Evolutionary conservation across 2,888 invertebrate genomes (phyloP).

Genomic region (Ennomos quercinarius): DNA sequence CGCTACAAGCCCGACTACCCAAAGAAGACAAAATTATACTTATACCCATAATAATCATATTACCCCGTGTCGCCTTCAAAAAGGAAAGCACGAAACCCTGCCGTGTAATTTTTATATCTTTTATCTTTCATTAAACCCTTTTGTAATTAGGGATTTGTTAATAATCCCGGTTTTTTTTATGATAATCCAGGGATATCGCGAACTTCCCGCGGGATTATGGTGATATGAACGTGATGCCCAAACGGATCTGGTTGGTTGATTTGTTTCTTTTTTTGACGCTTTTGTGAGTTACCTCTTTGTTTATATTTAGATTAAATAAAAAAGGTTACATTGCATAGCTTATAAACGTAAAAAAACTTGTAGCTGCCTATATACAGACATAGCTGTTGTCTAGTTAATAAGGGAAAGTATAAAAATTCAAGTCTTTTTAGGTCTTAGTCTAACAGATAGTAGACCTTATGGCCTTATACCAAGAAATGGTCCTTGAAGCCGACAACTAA

Average conservation of each 20-base stretch:
- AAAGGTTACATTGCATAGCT: too few relatives aligned
- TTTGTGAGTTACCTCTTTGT: neutral
- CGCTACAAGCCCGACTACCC: neutral
- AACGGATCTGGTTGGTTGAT: neutral
- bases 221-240: neutral
- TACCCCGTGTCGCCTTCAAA: neutral
- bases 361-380: too few relatives aligned
- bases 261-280: neutral
- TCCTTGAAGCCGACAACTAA: too few relatives aligned
- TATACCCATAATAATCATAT: neutral
- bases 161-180: slow-evolving; percentile 8
- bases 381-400: too few relatives aligned
- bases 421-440: too few relatives aligned
- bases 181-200: slow-evolving; percentile 6
- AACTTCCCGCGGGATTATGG: slow-evolving; percentile 4
- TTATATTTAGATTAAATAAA: neutral
- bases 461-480: too few relatives aligned
- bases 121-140: slow-evolving; percentile 14
- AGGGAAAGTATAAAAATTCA: too few relatives aligned
- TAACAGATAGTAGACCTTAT: too few relatives aligned
- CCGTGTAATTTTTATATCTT: slow-evolving; percentile 17
- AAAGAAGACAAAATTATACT: slow-evolving; percentile 16
- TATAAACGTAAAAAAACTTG: too few relatives aligned
- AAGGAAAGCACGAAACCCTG: slow-evolving; percentile 1
- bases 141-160: slow-evolving; percentile 13